A percentile compares a stretch with the other conserved stretches of the same genome.
Conservation (phyloP, 1,140 invertebrate genomes). For the Monomorium pharaonis region DNA sequence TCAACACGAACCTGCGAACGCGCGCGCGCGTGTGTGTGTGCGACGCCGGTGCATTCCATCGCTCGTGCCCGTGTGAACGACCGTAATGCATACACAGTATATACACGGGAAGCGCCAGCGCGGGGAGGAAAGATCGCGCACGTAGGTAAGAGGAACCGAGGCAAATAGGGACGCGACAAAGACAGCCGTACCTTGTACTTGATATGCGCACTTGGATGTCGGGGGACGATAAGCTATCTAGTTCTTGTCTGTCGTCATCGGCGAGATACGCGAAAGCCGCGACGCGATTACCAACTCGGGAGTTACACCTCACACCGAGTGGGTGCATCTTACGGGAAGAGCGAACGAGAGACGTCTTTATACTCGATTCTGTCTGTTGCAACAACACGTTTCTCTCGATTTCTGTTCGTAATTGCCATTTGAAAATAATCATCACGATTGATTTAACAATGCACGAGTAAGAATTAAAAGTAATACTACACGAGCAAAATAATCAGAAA, state of each 20-base stretch:
- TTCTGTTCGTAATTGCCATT: not conserved
- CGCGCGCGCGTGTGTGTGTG: constrained; percentile 59
- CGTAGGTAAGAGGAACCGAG: constrained; percentile 49
- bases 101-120: constrained; percentile 31
- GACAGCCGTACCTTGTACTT: constrained; percentile 64
- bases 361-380: not conserved
- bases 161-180: constrained; percentile 26
- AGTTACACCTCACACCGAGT: not conserved
- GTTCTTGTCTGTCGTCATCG: constrained; percentile 80
- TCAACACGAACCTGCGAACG: constrained; percentile 75
- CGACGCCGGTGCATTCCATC: constrained; percentile 57
- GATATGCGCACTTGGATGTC: constrained; percentile 76
- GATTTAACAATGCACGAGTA: not conserved
- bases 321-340: not conserved
- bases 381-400: not conserved
- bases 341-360: no score
- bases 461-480: no score
- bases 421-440: not conserved
- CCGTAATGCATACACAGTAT: constrained; percentile 63
- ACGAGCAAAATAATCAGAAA: no score
- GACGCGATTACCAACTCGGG: constrained; percentile 74
- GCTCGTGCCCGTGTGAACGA: constrained; percentile 69
- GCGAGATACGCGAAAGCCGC: constrained; percentile 77
- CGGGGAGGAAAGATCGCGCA: constrained; percentile 49
- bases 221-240: constrained; percentile 73